These are phyloP conservation scores for Phenganax subtilis DNA, from an alignment of 92 coral and sea anemone species.

Conservation along the genomic window DNA sequence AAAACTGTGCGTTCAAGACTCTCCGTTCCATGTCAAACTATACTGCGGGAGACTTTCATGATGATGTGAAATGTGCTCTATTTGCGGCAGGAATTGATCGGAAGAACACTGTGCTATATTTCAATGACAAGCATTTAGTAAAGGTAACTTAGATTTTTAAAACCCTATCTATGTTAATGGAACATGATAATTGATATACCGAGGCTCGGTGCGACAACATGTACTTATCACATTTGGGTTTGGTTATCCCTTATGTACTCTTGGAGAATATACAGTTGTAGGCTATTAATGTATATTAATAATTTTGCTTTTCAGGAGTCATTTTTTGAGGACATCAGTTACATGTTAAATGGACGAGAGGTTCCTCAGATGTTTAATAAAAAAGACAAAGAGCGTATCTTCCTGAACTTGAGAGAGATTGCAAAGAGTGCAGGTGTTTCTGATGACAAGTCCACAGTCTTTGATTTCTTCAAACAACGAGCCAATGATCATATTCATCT, in stretches of 20 bases:
- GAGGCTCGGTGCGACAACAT: too few species aligned
- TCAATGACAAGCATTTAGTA: conserved; percentile 62
- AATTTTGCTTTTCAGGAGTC: conserved; percentile 52
- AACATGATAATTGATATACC: not conserved
- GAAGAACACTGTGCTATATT: conserved; percentile 68
- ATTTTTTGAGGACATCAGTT: conserved; percentile 85
- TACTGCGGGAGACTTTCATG: conserved; percentile 71
- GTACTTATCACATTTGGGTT: too few species aligned
- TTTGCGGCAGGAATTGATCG: conserved; percentile 75
- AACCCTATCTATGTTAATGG: not conserved
- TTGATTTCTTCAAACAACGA: conserved; percentile 79
- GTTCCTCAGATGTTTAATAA: conserved; percentile 68
- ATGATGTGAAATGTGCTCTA: conserved; percentile 75
- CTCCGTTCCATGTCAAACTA: conserved; percentile 67
- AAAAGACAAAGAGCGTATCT: conserved; percentile 77
- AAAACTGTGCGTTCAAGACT: conserved; percentile 70
- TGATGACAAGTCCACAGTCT: conserved; percentile 71
- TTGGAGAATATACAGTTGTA: too few species aligned
- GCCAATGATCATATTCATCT: conserved; percentile 69
- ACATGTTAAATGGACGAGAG: conserved; percentile 65
- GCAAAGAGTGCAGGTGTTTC: conserved; percentile 61
- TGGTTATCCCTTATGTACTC: too few species aligned
- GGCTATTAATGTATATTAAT: not conserved
- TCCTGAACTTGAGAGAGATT: conserved; percentile 56
- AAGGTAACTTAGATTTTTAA: conserved; percentile 51